These are phyloP conservation scores for Malacoraja senta DNA, from an alignment of 2,797 vertebrate genomes.

Conservation along the genomic window DNA sequence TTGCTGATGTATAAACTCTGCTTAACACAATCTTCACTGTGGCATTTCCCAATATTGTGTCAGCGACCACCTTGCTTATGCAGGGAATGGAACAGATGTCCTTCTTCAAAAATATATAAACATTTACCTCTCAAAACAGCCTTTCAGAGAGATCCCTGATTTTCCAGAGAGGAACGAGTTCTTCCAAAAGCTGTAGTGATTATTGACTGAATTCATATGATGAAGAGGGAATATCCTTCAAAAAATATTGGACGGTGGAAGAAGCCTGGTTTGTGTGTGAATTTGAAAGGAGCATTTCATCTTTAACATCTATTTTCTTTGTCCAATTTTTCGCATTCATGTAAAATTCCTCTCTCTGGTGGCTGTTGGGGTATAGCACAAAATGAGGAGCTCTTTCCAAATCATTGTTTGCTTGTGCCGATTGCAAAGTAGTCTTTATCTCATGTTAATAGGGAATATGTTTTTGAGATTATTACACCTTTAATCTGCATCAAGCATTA, in stretches of 20 bases:
- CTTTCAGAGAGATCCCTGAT: neutral
- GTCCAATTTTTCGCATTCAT: no score
- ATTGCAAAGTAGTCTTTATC: neutral
- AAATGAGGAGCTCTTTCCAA: neutral
- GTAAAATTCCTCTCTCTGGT: neutral
- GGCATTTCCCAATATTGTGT: neutral
- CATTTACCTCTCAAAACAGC: neutral
- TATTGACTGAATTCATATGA: neutral
- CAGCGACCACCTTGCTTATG: neutral
- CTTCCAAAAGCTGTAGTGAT: neutral
- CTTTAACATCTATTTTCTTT: neutral
- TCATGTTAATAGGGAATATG: neutral
- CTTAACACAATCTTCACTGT: neutral
- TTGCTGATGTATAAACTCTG: neutral
- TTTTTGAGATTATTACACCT: neutral
- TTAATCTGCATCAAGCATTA: neutral
- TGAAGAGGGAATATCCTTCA: neutral
- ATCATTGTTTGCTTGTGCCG: neutral
- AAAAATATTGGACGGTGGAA: neutral
- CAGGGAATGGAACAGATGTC: neutral
- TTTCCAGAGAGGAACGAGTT: neutral
- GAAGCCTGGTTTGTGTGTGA: neutral
- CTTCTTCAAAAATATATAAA: neutral
- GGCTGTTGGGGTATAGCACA: neutral
- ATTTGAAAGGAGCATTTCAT: neutral